These are phyloP conservation scores for Heliornis fulica DNA, from an alignment of 2,113 vertebrate genomes.

Conservation along the genomic window DNA sequence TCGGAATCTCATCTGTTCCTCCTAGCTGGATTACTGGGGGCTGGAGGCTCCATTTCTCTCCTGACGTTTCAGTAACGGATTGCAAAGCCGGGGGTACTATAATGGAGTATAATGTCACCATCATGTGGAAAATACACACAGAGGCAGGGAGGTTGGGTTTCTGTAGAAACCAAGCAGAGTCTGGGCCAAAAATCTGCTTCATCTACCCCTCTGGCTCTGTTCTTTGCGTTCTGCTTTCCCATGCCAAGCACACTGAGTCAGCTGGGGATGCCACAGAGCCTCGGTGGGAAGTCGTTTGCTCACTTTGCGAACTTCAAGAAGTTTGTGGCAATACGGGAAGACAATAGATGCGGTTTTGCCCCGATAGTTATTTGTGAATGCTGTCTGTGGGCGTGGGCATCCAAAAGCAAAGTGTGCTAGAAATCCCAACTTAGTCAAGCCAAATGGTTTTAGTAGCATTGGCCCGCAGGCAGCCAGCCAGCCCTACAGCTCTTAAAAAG, in stretches of 20 bases:
- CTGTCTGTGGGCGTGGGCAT: not conserved
- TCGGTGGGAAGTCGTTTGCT: not conserved
- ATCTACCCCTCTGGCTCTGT: not conserved
- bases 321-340: not conserved
- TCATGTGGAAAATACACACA: not conserved
- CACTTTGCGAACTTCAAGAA: not conserved
- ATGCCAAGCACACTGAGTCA: not conserved
- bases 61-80: not conserved
- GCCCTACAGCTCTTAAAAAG: not conserved
- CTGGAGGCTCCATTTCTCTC: not conserved
- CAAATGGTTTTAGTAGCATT: not conserved
- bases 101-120: not conserved
- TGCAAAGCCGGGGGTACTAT: not conserved
- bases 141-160: not conserved
- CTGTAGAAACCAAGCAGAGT: not conserved
- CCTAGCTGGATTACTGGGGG: not conserved
- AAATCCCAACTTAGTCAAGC: not conserved
- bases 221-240: not conserved
- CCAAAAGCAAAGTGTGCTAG: not conserved
- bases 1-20: not conserved
- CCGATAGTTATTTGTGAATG: not conserved
- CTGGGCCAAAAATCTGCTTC: not conserved
- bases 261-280: not conserved
- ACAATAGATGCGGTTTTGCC: not conserved
- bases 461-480: not conserved